Conservation (phyloP, 2,113 vertebrate genomes). For the Oostethus manadensis region DNA sequence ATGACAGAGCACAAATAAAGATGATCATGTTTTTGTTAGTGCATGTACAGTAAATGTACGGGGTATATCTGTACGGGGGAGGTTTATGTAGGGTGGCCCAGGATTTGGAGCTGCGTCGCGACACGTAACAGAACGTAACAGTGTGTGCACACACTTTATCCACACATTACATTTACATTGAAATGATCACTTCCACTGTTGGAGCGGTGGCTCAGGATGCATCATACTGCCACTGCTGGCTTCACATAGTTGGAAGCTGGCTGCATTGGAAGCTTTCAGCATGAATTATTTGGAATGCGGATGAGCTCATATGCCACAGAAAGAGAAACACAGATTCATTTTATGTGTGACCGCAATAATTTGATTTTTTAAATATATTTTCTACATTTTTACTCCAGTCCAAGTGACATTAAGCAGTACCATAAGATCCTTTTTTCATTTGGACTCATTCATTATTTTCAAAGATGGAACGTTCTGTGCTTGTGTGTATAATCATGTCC, state of each 20-base stretch:
- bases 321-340: conserved; percentile 1
- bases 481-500: too few species aligned
- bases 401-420: not conserved
- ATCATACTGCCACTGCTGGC: not conserved
- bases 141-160: too few species aligned
- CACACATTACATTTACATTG: not conserved
- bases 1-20: too few species aligned
- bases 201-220: not conserved
- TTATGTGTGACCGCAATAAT: not conserved
- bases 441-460: too few species aligned
- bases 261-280: not conserved
- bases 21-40: too few species aligned
- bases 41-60: too few species aligned
- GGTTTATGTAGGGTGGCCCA: too few species aligned
- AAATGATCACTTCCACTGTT: not conserved
- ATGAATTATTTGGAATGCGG: conserved; percentile 5
- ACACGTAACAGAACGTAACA: too few species aligned
- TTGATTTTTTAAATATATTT: not conserved
- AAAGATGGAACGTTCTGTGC: too few species aligned
- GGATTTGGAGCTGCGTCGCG: too few species aligned
- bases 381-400: not conserved
- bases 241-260: not conserved
- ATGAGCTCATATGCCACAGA: not conserved
- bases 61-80: too few species aligned
- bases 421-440: too few species aligned